Evolutionary conservation across 2,888 invertebrate genomes (phyloP), one percentile per base, ranked within the genome.

Genomic region (Theodoxus fluviatilis): DNA sequence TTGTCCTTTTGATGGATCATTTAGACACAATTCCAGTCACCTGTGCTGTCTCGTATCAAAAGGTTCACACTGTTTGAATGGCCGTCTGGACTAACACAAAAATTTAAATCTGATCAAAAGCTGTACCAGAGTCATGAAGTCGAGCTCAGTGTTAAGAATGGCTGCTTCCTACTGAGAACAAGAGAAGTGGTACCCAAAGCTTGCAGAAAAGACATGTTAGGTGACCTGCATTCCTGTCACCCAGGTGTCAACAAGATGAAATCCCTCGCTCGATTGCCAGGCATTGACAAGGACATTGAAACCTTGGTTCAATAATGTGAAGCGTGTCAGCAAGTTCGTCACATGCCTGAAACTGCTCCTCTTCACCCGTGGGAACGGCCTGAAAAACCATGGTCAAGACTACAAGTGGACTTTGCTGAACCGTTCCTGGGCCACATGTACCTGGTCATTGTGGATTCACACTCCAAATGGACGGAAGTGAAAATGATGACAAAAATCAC

Each of bases 401-500:
- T 18, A 83, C 0, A 80, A 82, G 52, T 81, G 31, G 79, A 81
- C 64, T 78, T 75, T n/a, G n/a, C n/a, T n/a, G n/a, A n/a, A n/a
- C n/a, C n/a, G n/a, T n/a, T 67, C 79, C 79, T 25, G 78, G 75
- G n/a, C 77, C 72, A 40, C 68, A 74, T 49, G 74, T 76, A 74
- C 55, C 70, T 81, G n/a, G 64, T 80, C 15, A 38, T 77, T 18
- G 67, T 78, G 4, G 77, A 81, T 55, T 73, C 76, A 1, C 57
- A 76, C 40, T 75, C 75, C 4, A 80, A 80, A 65, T 80, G 75
- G 73, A 68, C 73, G 4, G 76, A 77, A 35, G 75, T 73, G n/a
- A 25, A 28, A 28, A 18, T 22, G 3, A 25, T 57, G 57, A 25
- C 28, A 22, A 22, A 15, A 15, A 57, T 18, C 15, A 57, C 57